Base-by-base conservation (phyloP, 2,113 vertebrate species). In the Cebidichthys violaceus region DNA sequence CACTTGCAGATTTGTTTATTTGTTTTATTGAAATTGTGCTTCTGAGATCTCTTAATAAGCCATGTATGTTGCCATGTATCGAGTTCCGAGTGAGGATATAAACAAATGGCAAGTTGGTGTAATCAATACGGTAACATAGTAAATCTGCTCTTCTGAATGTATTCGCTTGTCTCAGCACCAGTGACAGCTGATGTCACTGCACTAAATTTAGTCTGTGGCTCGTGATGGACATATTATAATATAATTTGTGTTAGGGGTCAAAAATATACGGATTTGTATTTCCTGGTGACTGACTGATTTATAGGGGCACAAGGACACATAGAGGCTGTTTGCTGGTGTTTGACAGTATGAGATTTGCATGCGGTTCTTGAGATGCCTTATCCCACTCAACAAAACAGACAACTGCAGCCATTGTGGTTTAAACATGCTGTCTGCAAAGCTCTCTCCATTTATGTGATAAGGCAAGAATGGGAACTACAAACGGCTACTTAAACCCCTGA, bases 161-260 rank as follows among this genome's bases (percentile, higher is more conserved):
- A 77, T 84, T 14, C 59, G 72, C 85, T 37, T 1, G 31, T 71
- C 68, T 90, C 79, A 77, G 83, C 88, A 70, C 11, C 37, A 13
- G 64, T 62, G 68, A 55, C 76, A 77, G 80, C 82, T 87, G 80
- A 90, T 89, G 89, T 89, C 84, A 90, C n/a, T 0, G 3, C 8
- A 33, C 69, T 85, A 83, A 70, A 64, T 69, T 77, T 84, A 85
- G 55, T n/a, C 33, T 8, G 6, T 2, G 54, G 69, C 69, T 77
- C 10, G 1, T 74, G 39, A 75, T 54, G 18, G 20, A 71, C 13
- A 7, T 9, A 35, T 67, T 54, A 5, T 37, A 74, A 66, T 69
- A 59, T 69, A 27, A 75, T 77, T 67, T 73, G 43, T 69, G 52
- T 79, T 75, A 69, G 59, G 27, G 62, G 54, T 65, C 14, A 54